Evolutionary conservation across 2,113 vertebrate species (phyloP).

Genomic region (Hoplias malabaricus): DNA sequence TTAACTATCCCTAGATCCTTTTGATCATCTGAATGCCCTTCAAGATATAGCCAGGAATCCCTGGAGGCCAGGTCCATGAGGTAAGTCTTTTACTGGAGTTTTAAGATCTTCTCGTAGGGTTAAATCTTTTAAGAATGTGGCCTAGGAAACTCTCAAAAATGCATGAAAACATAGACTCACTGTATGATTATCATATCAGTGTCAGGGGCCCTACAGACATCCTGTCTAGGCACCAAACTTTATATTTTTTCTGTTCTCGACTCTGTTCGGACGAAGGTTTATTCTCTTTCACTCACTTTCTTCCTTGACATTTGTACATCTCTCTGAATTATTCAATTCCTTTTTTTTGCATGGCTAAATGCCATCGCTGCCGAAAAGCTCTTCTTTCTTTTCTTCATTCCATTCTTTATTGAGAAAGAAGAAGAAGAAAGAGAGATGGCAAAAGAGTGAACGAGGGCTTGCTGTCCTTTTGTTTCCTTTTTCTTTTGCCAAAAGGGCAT

Average conservation of each 20-base stretch:
- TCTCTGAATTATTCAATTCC: constrained; percentile 65
- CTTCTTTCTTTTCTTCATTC: constrained; percentile 3
- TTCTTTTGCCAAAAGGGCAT: constrained; percentile 30
- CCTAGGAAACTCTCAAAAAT: constrained; percentile 22
- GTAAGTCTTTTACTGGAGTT: background rate
- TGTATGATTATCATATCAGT: constrained; percentile 40
- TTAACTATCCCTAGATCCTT: background rate
- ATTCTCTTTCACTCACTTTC: background rate
- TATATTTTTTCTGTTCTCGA: constrained; percentile 29
- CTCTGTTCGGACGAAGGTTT: constrained; percentile 36
- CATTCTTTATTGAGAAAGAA: constrained; percentile 17
- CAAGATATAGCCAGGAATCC: background rate
- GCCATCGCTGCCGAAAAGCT: constrained; percentile 63
- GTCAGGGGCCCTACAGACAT: background rate
- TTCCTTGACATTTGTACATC: constrained; percentile 70
- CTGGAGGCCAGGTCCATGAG: background rate
- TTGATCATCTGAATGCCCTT: background rate
- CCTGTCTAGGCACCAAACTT: constrained; percentile 4
- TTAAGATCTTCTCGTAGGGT: background rate
- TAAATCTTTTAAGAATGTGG: background rate
- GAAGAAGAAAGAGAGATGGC: constrained; percentile 10
- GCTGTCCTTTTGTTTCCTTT: constrained; percentile 30
- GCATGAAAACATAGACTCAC: constrained; percentile 17
- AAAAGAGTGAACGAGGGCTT: background rate
- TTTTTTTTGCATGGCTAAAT: constrained; percentile 73